These are phyloP conservation scores for Gadus chalcogrammus DNA, from an alignment of 2,113 vertebrate genomes.

Conservation along the genomic window DNA sequence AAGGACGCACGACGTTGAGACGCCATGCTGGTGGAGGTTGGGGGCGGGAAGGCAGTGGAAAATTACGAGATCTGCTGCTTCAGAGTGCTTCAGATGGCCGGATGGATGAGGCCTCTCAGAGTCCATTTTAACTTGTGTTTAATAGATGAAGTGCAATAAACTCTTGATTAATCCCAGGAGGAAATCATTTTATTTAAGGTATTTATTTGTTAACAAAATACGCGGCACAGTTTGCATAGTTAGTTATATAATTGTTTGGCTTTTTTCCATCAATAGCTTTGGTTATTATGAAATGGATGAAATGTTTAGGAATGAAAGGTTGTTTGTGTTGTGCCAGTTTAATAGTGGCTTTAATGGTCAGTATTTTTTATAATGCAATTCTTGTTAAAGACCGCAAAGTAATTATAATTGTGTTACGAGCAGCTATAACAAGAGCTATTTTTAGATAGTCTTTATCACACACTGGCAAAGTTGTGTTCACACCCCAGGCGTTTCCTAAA, in stretches of 20 bases:
- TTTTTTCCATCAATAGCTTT: background rate
- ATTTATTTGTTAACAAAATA: no score
- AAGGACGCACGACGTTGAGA: slow-evolving; percentile 5
- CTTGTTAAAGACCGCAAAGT: no score
- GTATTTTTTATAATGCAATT: no score
- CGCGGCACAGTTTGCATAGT: no score
- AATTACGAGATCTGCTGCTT: background rate
- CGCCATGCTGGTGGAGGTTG: background rate
- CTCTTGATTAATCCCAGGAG: background rate
- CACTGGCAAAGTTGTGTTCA: no score
- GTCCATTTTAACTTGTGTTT: background rate
- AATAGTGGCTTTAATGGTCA: background rate
- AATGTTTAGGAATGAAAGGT: background rate
- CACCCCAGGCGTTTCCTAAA: no score
- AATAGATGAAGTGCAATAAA: background rate
- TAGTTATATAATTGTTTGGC: background rate
- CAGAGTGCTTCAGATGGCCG: no score
- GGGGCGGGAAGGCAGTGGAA: slow-evolving; percentile 13
- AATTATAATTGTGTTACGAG: no score
- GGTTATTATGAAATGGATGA: background rate
- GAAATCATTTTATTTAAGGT: background rate
- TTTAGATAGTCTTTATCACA: no score
- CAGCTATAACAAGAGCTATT: no score
- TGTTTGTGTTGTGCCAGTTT: background rate
- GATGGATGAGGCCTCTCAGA: background rate